Percentiles rank a stretch among this genome's conserved stretches.
Conservation (phyloP, 2,113 vertebrate genomes). For the Hucho hucho region DNA sequence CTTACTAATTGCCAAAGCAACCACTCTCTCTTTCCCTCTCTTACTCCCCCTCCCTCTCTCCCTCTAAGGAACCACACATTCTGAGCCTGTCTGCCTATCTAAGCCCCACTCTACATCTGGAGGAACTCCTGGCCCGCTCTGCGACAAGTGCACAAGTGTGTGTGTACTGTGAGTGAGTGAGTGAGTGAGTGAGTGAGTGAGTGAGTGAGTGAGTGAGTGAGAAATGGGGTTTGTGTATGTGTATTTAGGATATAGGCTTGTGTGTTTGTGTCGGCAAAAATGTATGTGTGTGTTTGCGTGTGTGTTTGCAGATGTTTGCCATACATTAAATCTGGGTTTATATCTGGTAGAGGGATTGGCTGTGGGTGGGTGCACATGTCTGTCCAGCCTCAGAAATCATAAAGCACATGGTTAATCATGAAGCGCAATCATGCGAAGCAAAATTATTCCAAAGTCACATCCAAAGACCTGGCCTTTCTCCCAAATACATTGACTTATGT, state of each 20-base stretch:
- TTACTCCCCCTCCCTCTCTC: not conserved
- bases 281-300: slow-evolving; percentile 3
- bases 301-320: not conserved
- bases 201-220: no score
- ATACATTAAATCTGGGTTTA: not conserved
- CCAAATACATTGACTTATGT: not conserved
- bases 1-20: not conserved
- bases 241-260: no score
- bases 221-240: no score
- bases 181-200: not conserved
- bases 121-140: slow-evolving; percentile 10
- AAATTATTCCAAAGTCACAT: slow-evolving; percentile 4
- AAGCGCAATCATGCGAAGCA: slow-evolving; percentile 6
- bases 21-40: not conserved
- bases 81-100: not conserved
- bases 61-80: slow-evolving; percentile 30
- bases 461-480: not conserved
- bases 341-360: slow-evolving; percentile 4
- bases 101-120: slow-evolving; percentile 35
- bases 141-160: not conserved
- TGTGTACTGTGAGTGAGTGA: not conserved
- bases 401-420: slow-evolving; percentile 11
- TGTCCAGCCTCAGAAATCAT: slow-evolving; percentile 12
- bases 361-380: slow-evolving; percentile 2
- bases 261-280: no score